A percentile compares a stretch with the other conserved stretches of the same genome.
phyloP scores from a whole-genome alignment of 2,797 vertebrate species.

The Sebastes reedi region DNA sequence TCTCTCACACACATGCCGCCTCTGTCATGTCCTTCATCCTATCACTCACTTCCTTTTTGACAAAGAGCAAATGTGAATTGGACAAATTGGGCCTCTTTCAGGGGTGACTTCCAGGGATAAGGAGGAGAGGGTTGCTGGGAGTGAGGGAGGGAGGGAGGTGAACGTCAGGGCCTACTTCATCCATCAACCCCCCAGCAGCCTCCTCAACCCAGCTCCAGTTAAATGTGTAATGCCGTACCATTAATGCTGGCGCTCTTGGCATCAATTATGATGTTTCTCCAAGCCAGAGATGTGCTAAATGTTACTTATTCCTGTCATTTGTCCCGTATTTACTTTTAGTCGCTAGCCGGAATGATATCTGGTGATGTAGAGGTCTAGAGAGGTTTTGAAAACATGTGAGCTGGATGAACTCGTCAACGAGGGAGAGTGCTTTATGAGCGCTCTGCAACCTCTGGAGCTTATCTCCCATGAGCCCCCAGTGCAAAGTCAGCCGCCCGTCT shows the following conservation, averaged over 20 bases:
- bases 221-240: conserved; percentile 15
- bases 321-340: conserved; percentile 1
- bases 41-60: conserved; percentile 38
- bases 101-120: conserved; percentile 58
- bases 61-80: conserved; percentile 60
- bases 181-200: conserved; percentile 34
- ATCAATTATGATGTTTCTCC: background rate
- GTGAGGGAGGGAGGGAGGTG: background rate
- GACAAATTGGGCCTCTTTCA: conserved; percentile 57
- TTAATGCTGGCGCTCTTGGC: background rate
- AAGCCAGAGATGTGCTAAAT: conserved; percentile 10
- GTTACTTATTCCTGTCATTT: conserved; percentile 24
- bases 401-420: conserved; percentile 25
- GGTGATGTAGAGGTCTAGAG: conserved; percentile 24
- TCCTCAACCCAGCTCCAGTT: conserved; percentile 20
- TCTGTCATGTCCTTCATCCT: conserved; percentile 11
- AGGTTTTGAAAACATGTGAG: conserved; percentile 50
- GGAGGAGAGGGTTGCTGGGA: conserved; percentile 22
- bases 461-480: conserved; percentile 46
- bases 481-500: conserved; percentile 57
- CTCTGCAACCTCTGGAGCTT: conserved; percentile 30
- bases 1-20: background rate
- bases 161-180: conserved; percentile 46
- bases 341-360: conserved; percentile 14
- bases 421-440: conserved; percentile 37